Base-by-base conservation (phyloP, 2,888 invertebrate species). In the Dasypolia templi region DNA sequence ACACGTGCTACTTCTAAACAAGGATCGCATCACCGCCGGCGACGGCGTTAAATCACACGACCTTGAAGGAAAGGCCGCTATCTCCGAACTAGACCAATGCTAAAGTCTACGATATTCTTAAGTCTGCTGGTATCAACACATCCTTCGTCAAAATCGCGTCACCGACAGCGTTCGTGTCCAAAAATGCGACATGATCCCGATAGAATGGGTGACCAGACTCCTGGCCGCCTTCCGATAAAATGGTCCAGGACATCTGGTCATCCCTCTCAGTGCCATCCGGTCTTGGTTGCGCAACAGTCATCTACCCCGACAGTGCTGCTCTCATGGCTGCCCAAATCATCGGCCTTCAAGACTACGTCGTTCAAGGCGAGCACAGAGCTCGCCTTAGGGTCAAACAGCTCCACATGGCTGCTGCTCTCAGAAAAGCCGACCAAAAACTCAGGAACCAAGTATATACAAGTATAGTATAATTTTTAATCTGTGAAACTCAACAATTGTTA, bases 21-120 rank as follows among this genome's bases (percentile, higher is more conserved):
- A 99, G 94, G 99, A 99, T 94, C 97, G 98, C 67, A 99, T 99
- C 87, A 99, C 99, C 0, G 99, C 99, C n/a, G 99, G 99, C 53
- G 99, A 99, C 97, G 99, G 99, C 9, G 98, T 97, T 56, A 98
- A 99, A 91, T 97, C 98, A 0, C 98, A 99, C 90, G 98, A 99
- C 86, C 94, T 99, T 89, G 97, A 97, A 81, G 99, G 99, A 75
- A 99, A 99, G 94, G 98, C 99, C 0, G 98, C 97, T 42, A 99
- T 99, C 87, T 99, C 99, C 26, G n/a, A 99, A 98, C 86, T 97
- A 97, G 87, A 99, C 99, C 1, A 99, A 98, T 84, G 97, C 97
- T 69, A 98, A 98, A 93, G 98, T 99, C n/a, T 99, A 99, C 92
- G 97, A 98, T 87, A 97, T 98, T 65, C 95, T 98, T 39, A 98